These are phyloP conservation scores for Mimachlamys varia DNA, from an alignment of 2,888 invertebrate genomes.

Conservation along the genomic window DNA sequence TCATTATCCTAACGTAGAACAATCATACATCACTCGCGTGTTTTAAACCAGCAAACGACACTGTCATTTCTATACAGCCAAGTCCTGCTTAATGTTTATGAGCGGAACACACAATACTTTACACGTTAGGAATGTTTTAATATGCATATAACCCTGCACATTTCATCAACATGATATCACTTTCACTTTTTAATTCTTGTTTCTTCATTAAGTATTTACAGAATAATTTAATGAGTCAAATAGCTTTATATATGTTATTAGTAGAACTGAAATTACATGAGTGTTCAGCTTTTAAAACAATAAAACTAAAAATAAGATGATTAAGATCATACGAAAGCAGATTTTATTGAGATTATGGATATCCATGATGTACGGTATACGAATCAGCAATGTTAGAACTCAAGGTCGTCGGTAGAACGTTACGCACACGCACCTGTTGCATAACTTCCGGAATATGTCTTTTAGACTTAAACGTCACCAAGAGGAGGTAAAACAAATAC, in stretches of 20 bases:
- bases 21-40: background rate
- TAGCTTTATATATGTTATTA: no score
- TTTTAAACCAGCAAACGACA: background rate
- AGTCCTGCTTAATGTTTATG: background rate
- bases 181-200: background rate
- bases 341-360: no score
- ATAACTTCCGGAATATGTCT: background rate
- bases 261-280: no score
- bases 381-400: no score
- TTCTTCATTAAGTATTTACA: background rate
- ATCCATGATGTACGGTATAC: no score
- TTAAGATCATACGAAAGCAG: no score
- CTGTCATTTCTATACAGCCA: background rate
- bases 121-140: background rate
- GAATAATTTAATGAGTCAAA: background rate
- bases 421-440: background rate
- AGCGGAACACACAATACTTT: background rate
- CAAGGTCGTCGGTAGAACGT: background rate
- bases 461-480: background rate
- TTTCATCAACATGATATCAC: background rate
- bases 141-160: background rate
- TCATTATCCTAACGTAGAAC: slow-evolving; percentile 4
- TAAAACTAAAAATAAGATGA: no score
- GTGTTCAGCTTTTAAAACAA: no score
- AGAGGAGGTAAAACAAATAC: no score